Evolutionary conservation across 2,888 invertebrate species (phyloP).

Genomic region (Stratiomys singularior): DNA sequence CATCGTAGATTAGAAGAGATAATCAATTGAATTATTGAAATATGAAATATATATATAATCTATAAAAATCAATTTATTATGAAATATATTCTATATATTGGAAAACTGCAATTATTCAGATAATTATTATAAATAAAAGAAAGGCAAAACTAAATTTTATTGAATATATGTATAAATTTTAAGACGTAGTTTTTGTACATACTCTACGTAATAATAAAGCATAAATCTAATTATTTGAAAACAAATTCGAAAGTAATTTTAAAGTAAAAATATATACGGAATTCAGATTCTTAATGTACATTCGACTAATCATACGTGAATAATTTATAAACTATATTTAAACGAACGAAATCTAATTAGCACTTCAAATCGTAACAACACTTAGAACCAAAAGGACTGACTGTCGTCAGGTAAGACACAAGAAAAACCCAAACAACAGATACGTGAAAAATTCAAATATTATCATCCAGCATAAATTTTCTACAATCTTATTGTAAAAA

Average conservation of each 20-base stretch:
- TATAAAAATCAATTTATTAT: conserved; percentile 26
- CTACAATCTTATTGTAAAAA: too few species aligned
- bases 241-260: conserved; percentile 1
- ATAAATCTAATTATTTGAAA: conserved; percentile 32
- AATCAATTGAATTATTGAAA: conserved; percentile 26
- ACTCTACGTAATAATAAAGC: conserved; percentile 33
- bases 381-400: too few species aligned
- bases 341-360: background rate
- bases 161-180: conserved; percentile 42
- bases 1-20: conserved; percentile 8
- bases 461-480: too few species aligned
- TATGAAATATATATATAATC: background rate
- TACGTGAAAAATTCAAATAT: too few species aligned
- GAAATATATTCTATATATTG: conserved; percentile 8
- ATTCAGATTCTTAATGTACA: conserved; percentile 27
- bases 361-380: background rate
- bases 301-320: background rate
- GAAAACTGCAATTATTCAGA: conserved; percentile 32
- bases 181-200: conserved; percentile 36
- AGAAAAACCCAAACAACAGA: background rate
- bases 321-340: conserved; percentile 24
- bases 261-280: background rate
- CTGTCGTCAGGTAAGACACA: background rate
- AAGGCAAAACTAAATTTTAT: conserved; percentile 41
- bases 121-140: conserved; percentile 27